phyloP scores from a whole-genome alignment of 2,113 vertebrate genomes.

The Trochalopteron elliotii region DNA sequence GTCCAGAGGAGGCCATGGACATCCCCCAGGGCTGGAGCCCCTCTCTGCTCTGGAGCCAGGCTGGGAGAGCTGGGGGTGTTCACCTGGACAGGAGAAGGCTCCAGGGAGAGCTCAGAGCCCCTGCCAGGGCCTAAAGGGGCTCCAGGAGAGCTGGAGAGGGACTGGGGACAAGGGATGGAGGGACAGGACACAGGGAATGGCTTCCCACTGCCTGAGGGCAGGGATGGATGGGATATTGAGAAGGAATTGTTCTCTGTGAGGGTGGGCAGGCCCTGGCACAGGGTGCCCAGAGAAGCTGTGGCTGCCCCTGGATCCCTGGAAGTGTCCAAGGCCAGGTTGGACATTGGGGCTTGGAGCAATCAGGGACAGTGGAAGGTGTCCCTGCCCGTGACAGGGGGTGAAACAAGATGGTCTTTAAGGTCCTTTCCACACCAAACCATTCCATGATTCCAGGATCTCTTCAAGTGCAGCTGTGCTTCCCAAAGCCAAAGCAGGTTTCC shows the following conservation, averaged over 20 bases:
- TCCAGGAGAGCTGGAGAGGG: neutral
- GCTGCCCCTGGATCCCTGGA: neutral
- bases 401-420: accelerated
- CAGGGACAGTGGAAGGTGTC: neutral
- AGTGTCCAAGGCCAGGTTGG: neutral
- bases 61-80: neutral
- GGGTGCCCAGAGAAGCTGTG: neutral
- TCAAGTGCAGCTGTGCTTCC: neutral
- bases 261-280: neutral
- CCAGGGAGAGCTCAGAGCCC: neutral
- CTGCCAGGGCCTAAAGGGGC: neutral
- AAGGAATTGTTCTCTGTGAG: neutral
- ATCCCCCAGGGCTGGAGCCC: neutral
- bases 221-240: neutral
- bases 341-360: accelerated
- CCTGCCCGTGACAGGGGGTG: neutral
- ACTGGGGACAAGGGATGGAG: neutral
- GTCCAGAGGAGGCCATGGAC: neutral
- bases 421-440: neutral
- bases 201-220: neutral
- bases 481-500: neutral
- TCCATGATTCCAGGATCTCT: neutral
- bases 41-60: neutral
- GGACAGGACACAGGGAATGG: neutral
- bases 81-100: neutral